phyloP scores from a whole-genome alignment of 2,113 vertebrate genomes.

The Eulacestoma nigropectus region DNA sequence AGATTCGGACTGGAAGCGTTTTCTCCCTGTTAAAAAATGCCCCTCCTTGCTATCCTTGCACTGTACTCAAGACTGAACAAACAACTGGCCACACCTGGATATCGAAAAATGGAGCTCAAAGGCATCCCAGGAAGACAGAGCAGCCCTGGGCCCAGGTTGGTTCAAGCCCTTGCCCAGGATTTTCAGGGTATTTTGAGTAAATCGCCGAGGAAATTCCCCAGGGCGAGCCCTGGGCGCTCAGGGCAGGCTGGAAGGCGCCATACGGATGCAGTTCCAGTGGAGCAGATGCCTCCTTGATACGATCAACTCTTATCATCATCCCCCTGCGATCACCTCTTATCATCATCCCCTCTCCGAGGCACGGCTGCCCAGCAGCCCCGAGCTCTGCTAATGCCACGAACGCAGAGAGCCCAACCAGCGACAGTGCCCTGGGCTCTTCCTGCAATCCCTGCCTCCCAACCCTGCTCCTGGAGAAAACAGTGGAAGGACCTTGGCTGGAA shows the following conservation, averaged over 20 bases:
- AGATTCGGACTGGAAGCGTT: background rate
- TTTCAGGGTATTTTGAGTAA: background rate
- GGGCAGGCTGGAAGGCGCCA: accelerated
- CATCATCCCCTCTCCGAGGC: background rate
- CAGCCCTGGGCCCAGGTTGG: background rate
- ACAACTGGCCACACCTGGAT: background rate
- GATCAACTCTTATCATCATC: background rate
- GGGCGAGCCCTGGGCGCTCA: background rate
- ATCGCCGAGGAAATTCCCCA: accelerated
- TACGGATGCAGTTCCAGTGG: accelerated
- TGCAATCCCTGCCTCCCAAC: background rate
- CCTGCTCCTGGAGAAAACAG: background rate
- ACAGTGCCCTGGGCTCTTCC: accelerated
- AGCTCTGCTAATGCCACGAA: background rate
- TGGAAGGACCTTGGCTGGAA: background rate
- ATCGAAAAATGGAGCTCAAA: background rate
- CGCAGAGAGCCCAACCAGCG: accelerated
- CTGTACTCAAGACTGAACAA: background rate
- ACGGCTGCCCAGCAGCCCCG: accelerated
- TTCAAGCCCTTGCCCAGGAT: background rate
- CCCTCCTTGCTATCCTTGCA: background rate
- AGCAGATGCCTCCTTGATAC: background rate
- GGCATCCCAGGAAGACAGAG: background rate
- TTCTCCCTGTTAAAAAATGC: background rate
- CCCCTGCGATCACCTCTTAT: background rate